Conservation (phyloP, 1,140 invertebrate genomes). For the Anthonomus grandis region DNA sequence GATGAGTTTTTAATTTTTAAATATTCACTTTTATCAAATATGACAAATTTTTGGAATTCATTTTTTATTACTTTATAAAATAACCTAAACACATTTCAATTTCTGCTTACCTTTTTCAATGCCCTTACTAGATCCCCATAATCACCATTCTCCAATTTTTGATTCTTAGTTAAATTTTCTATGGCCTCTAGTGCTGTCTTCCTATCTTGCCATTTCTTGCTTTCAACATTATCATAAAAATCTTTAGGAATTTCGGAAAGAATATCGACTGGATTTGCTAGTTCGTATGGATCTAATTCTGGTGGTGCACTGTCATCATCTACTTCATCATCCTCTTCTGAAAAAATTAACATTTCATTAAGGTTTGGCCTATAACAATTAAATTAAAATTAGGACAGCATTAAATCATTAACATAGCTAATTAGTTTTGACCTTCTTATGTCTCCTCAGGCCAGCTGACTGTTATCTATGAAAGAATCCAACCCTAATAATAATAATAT, state of each 20-base stretch:
- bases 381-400: not conserved
- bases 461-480: no score
- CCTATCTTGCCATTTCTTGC: constrained; percentile 96
- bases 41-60: not conserved
- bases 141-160: constrained; percentile 87
- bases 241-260: constrained; percentile 90
- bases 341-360: constrained; percentile 13
- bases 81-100: not conserved
- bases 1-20: no score
- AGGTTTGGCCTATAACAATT: no score
- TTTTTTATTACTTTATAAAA: not conserved
- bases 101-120: constrained; percentile 75
- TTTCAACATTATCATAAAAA: constrained; percentile 93
- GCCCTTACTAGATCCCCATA: constrained; percentile 86
- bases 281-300: constrained; percentile 87
- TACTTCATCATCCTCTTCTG: constrained; percentile 27
- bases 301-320: constrained; percentile 52
- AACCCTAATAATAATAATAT: not conserved
- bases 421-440: no score
- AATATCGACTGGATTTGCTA: constrained; percentile 90
- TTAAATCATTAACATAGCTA: not conserved
- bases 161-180: constrained; percentile 73
- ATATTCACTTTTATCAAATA: no score
- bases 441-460: no score
- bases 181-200: constrained; percentile 86